Evolutionary conservation across 2,797 vertebrate genomes (phyloP).

Genomic region (Erethizon dorsatum): DNA sequence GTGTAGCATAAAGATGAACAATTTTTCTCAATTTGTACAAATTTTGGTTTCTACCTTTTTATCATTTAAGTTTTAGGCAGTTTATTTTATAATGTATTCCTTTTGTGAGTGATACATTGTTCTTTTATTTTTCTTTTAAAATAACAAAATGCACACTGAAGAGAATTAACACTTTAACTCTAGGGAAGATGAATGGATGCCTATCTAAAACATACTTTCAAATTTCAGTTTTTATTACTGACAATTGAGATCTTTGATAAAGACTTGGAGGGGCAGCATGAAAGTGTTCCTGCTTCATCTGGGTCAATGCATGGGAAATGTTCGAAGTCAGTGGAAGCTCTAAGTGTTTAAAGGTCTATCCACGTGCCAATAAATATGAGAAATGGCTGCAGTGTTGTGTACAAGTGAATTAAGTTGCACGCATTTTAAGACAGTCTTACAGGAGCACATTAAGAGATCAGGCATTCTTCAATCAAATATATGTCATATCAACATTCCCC

Average conservation of each 20-base stretch:
- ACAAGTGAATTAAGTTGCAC: conserved; percentile 10
- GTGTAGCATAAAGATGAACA: conserved; percentile 63
- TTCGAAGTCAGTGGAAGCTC: conserved; percentile 28
- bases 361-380: conserved; percentile 26
- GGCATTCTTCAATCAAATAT: conserved; percentile 64
- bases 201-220: not conserved
- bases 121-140: conserved; percentile 66
- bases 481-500: conserved; percentile 49
- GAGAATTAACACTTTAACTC: not conserved
- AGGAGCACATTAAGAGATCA: conserved; percentile 63
- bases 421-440: conserved; percentile 54
- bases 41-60: conserved; percentile 57
- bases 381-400: not conserved
- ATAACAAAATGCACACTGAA: conserved; percentile 33
- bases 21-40: conserved; percentile 57
- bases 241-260: not conserved
- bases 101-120: conserved; percentile 63
- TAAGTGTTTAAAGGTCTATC: conserved; percentile 19
- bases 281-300: not conserved
- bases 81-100: conserved; percentile 57
- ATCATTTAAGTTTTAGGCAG: conserved; percentile 64
- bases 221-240: conserved; percentile 1
- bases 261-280: not conserved
- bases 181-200: conserved; percentile 42
- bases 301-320: not conserved